These are phyloP conservation scores for Stegostoma tigrinum DNA, from an alignment of 2,113 vertebrate genomes.

Conservation along the genomic window DNA sequence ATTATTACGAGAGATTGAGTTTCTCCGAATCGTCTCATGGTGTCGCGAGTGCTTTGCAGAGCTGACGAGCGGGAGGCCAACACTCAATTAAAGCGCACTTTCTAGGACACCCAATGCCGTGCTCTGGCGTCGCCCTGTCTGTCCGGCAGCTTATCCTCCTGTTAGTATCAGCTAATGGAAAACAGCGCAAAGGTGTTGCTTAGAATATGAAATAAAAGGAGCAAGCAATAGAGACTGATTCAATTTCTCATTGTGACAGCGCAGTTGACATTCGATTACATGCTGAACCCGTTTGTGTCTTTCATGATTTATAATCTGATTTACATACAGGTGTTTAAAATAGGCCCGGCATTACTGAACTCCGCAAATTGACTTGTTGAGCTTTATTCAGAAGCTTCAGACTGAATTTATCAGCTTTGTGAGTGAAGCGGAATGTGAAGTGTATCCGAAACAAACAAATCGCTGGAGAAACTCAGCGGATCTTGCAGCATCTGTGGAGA, in stretches of 20 bases:
- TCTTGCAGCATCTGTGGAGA: no score
- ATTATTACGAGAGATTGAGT: slow-evolving; percentile 38
- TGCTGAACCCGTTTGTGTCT: background rate
- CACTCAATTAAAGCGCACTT: slow-evolving; percentile 55
- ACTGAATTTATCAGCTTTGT: background rate
- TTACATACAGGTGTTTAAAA: background rate
- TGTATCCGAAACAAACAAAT: no score
- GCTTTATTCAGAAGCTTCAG: background rate
- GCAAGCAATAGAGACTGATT: background rate
- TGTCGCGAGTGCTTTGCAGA: slow-evolving; percentile 38
- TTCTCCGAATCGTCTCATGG: slow-evolving; percentile 10
- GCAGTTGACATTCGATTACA: background rate
- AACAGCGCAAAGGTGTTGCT: slow-evolving; percentile 37
- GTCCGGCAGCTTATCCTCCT: slow-evolving; percentile 54
- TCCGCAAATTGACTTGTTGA: no score
- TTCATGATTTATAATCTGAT: background rate
- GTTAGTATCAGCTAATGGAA: slow-evolving; percentile 56
- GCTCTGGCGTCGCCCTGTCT: slow-evolving; percentile 58
- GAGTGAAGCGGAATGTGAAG: background rate
- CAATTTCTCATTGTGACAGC: background rate
- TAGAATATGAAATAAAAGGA: background rate
- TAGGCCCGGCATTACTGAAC: background rate
- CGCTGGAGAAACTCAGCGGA: no score
- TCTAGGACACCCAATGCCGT: slow-evolving; percentile 45
- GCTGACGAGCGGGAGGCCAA: slow-evolving; percentile 47